These are phyloP conservation scores for Oophaga sylvatica DNA, from an alignment of 2,797 vertebrate genomes.

Conservation along the genomic window DNA sequence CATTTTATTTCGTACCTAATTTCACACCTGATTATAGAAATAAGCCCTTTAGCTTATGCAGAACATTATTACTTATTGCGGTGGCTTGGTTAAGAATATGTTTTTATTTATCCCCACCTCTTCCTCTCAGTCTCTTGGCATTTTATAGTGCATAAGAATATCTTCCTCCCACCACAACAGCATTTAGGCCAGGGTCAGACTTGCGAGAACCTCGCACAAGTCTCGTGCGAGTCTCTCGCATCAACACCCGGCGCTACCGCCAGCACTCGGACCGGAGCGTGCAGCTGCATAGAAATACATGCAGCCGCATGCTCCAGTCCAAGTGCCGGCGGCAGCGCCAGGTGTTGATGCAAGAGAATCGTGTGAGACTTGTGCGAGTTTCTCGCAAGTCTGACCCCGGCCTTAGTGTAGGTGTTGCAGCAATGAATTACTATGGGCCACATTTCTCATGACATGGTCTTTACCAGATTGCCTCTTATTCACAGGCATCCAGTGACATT, in stretches of 20 bases:
- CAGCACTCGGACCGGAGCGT: too few relatives aligned
- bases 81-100: not conserved
- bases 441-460: not conserved
- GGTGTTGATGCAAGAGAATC: too few relatives aligned
- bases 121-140: not conserved
- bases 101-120: not conserved
- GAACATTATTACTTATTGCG: slow-evolving; percentile 20
- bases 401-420: not conserved
- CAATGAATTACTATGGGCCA: not conserved
- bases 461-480: not conserved
- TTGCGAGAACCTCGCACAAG: too few relatives aligned
- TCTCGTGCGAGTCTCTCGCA: too few relatives aligned
- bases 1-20: not conserved
- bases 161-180: too few relatives aligned
- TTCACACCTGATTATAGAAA: not conserved
- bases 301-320: too few relatives aligned
- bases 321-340: too few relatives aligned
- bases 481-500: not conserved
- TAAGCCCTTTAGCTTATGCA: slow-evolving; percentile 30
- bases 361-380: too few relatives aligned
- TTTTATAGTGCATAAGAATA: not conserved
- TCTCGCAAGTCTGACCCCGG: too few relatives aligned
- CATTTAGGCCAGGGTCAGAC: not conserved
- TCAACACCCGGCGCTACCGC: too few relatives aligned
- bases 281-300: too few relatives aligned